phyloP scores from a whole-genome alignment of 2,797 vertebrate species.

The Chaunax sp. region DNA sequence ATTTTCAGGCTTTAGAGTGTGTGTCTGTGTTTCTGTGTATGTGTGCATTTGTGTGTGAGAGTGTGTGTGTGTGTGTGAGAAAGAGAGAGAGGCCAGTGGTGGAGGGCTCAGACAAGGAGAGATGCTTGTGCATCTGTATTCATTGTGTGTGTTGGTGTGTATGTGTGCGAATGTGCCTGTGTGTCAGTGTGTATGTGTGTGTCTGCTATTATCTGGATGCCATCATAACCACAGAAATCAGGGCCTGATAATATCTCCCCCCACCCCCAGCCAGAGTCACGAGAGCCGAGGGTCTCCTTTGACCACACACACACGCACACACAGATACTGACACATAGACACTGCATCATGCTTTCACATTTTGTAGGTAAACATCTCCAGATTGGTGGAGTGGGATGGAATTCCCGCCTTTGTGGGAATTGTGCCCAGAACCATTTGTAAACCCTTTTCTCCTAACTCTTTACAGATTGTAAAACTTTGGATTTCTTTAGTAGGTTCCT shows the following conservation, averaged over 20 bases:
- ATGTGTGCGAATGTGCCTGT: constrained; percentile 30
- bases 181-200: constrained; percentile 31
- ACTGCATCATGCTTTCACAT: constrained; percentile 69
- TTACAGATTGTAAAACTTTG: constrained; percentile 79
- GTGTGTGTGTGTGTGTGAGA: constrained; percentile 15
- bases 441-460: constrained; percentile 76
- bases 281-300: constrained; percentile 82
- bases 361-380: constrained; percentile 85
- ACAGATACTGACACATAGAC: constrained; percentile 72
- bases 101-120: constrained; percentile 36
- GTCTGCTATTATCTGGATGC: constrained; percentile 80
- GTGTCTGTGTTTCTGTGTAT: constrained; percentile 70
- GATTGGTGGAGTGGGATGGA: constrained; percentile 79
- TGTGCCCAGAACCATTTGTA: constrained; percentile 81
- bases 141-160: constrained; percentile 25
- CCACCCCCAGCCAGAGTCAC: constrained; percentile 79
- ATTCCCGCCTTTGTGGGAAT: constrained; percentile 77
- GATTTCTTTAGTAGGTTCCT: constrained; percentile 74
- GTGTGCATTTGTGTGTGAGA: constrained; percentile 7
- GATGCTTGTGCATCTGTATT: constrained; percentile 46
- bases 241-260: constrained; percentile 82
- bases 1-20: constrained; percentile 85
- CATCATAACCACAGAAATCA: constrained; percentile 85
- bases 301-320: constrained; percentile 81
- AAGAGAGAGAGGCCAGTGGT: constrained; percentile 70